Evolutionary conservation across 2,888 invertebrate genomes (phyloP), one percentile per base, ranked within the genome.

Genomic region (Ephialtes manifestator): DNA sequence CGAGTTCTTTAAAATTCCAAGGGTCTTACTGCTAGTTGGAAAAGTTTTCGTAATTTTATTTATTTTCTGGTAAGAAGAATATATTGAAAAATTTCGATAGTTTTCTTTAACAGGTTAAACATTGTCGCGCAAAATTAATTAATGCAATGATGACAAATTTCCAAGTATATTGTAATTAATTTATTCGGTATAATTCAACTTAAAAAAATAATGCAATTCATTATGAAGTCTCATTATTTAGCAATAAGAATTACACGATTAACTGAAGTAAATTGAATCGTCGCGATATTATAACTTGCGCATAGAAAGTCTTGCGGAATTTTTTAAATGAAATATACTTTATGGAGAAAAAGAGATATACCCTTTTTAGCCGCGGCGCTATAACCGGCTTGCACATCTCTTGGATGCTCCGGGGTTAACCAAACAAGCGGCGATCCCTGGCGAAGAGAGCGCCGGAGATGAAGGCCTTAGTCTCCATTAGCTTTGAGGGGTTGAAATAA

Each of bases 391-490:
- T 65, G 71, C 71, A 78, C 70, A 63, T 71, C 75, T 75, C 82
- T 71, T 20, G 55, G 77, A 48, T 63, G 74, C 71, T 48, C 43
- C 46, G 72, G 76, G 76, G 82, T 85, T 82, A 79, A 85, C 75
- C 67, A 79, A 85, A 85, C 84, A 81, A 65, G 71, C 82, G 65
- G 74, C 81, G 84, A 77, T 68, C 67, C 78, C 58, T 46, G 70
- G 75, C 67, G 71, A 79, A 71, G 60, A 75, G 63, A 78, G 53
- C 77, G 76, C 85, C 85, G 82, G 78, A 85, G 85, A 79, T 82
- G 82, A 72, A 85, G 82, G 82, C 85, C 82, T 79, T 79, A 79
- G 85, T 75, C 85, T 85, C 85, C 82, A 85, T 85, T 85, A 85
- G 85, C 85, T 85, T 82, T 82, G 75, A 79, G 85, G 82, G 82